Base-by-base conservation (phyloP, 2,888 invertebrate genomes). In the Eristalis tenax region DNA sequence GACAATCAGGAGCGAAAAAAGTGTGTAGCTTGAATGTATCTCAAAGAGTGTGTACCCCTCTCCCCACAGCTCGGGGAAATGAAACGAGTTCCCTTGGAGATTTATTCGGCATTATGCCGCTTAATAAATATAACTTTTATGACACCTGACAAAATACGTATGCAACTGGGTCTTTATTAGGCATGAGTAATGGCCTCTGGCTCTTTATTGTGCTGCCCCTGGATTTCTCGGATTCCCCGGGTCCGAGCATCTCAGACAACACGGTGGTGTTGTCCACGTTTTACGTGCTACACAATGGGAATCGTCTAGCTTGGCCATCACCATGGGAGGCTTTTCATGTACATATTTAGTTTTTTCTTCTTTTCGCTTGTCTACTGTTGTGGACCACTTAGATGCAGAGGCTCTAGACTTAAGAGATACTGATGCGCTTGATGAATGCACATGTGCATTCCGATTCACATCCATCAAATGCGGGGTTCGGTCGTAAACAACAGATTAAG, bases 111-210 rank as follows among this genome's bases (percentile, higher is more conserved):
- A 80, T 77, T 76, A 76, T 79, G 87, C 73, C 71, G 83, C 79
- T 87, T 79, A 79, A 87, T 83, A 87, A 87, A 87, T 83, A 80
- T 80, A 87, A 79, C 61, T 87, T 83, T 83, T 87, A 87, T 83
- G 87, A 87, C 87, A 87, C 87, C 87, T 87, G 87, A 87, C 87
- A 83, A 87, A 87, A 87, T 87, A 87, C 87, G 76, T 64, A 76
- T 76, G 83, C 73, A 87, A 71, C 76, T 73, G 79, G 79, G 83
- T 83, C 87, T 87, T 87, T 87, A 87, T 87, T 87, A 87, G 87
- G 68, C 83, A 80, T 87, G 87, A 87, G 80, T 87, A 79, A 87
- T 87, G 76, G 79, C 79, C 76, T 50, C 35, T 15, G 71, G 63
- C 50, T 66, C 71, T 75, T 83, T 76, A 64, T 87, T 79, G 59